phyloP scores from a whole-genome alignment of 1,140 invertebrate genomes.

The Formica selysi region DNA sequence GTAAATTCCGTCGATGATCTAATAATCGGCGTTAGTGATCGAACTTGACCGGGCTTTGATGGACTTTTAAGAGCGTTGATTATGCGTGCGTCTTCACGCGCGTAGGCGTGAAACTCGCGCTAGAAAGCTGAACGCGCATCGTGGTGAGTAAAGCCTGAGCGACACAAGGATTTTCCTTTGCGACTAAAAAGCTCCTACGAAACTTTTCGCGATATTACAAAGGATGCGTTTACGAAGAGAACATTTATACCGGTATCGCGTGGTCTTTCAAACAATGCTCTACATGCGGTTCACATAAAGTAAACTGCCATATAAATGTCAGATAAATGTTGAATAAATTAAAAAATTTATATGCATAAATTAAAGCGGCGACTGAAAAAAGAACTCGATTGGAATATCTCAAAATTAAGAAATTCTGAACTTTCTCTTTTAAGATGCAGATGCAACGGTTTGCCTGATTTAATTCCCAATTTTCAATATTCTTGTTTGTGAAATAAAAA shows the following conservation, averaged over 20 bases:
- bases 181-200: background rate
- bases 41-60: background rate
- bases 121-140: slow-evolving; percentile 66
- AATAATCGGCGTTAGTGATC: slow-evolving; percentile 28
- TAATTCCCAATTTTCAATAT: no score
- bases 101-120: slow-evolving; percentile 59
- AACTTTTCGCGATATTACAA: background rate
- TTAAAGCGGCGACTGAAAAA: background rate
- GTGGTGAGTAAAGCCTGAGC: slow-evolving; percentile 27
- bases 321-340: background rate
- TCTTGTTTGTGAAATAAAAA: no score
- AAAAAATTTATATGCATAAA: slow-evolving; percentile 1
- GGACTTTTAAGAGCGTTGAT: slow-evolving; percentile 44
- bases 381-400: background rate
- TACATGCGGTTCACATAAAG: slow-evolving; percentile 26
- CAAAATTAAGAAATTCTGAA: no score
- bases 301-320: slow-evolving; percentile 1
- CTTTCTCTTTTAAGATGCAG: no score
- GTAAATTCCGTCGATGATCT: slow-evolving; percentile 53
- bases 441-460: no score
- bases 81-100: slow-evolving; percentile 1
- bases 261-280: background rate
- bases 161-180: background rate
- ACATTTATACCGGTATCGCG: background rate
- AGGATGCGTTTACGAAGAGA: background rate